A percentile compares a stretch with the other conserved stretches of the same genome.
phyloP scores from a whole-genome alignment of 2,888 invertebrate species.

The Physocephala rufipes region DNA sequence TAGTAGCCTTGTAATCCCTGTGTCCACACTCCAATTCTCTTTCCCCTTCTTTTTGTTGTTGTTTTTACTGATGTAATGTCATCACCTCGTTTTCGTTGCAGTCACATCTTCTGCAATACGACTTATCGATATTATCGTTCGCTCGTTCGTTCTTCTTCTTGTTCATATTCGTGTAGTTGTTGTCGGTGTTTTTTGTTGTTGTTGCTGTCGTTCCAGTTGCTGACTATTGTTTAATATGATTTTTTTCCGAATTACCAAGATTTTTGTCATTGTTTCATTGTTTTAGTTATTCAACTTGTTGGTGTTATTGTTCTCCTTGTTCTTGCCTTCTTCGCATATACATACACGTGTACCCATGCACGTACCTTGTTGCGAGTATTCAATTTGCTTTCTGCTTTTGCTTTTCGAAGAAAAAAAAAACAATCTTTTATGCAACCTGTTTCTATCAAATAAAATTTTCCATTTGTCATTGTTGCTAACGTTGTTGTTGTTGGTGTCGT shows the following conservation, averaged over 20 bases:
- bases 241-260: neutral
- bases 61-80: neutral
- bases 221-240: neutral
- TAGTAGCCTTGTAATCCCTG: no score
- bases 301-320: constrained; percentile 1
- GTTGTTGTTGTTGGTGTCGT: neutral
- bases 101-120: neutral
- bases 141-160: constrained; percentile 26
- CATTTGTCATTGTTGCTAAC: neutral
- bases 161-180: neutral
- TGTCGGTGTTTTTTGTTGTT: neutral
- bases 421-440: constrained; percentile 39
- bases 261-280: neutral
- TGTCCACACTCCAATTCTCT: no score
- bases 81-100: neutral
- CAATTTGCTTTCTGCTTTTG: constrained; percentile 23
- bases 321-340: neutral
- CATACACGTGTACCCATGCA: no score
- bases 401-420: no score
- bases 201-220: neutral
- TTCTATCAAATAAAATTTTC: constrained; percentile 11
- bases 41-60: no score
- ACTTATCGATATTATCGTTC: constrained; percentile 19
- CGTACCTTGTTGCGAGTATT: neutral
- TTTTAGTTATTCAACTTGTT: constrained; percentile 9